A percentile compares a stretch with the other conserved stretches of the same genome.
Evolutionary conservation across 2,888 invertebrate genomes (phyloP).

Genomic region (Lithophane socia): DNA sequence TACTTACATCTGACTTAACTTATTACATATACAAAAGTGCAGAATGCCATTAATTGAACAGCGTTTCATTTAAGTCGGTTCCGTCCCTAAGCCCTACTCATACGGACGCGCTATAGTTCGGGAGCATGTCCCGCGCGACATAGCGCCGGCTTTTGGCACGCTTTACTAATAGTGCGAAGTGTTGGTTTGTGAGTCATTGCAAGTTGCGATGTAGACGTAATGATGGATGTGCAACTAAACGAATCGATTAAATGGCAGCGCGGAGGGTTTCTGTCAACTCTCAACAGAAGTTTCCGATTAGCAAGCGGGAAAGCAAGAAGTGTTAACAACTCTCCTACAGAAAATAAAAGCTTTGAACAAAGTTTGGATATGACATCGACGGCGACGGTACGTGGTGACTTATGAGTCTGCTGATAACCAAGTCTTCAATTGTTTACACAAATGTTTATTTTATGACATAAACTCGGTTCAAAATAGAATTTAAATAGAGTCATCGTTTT

Average conservation of each 20-base stretch:
- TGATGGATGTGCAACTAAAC: slow-evolving; percentile 85
- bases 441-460: slow-evolving; percentile 41
- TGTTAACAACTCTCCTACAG: slow-evolving; percentile 75
- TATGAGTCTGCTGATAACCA: slow-evolving; percentile 47
- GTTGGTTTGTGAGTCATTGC: slow-evolving; percentile 83
- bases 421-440: slow-evolving; percentile 39
- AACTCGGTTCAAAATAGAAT: slow-evolving; percentile 24
- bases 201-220: slow-evolving; percentile 84
- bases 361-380: slow-evolving; percentile 74
- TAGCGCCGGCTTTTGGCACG: slow-evolving; percentile 81
- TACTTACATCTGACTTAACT: slow-evolving; percentile 60
- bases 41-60: slow-evolving; percentile 62
- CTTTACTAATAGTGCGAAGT: slow-evolving; percentile 78
- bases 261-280: slow-evolving; percentile 86
- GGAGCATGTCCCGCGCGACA: slow-evolving; percentile 66
- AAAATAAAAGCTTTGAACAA: slow-evolving; percentile 78
- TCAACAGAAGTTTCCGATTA: slow-evolving; percentile 88
- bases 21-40: slow-evolving; percentile 60
- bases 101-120: slow-evolving; percentile 66
- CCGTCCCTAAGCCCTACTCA: slow-evolving; percentile 48
- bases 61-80: slow-evolving; percentile 61
- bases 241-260: slow-evolving; percentile 86
- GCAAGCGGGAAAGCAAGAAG: slow-evolving; percentile 80
- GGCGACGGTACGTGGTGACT: slow-evolving; percentile 73
- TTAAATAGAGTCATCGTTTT: slow-evolving; percentile 32